Base-by-base conservation (phyloP, 1,140 invertebrate genomes). In the Drosophila lowei region DNA sequence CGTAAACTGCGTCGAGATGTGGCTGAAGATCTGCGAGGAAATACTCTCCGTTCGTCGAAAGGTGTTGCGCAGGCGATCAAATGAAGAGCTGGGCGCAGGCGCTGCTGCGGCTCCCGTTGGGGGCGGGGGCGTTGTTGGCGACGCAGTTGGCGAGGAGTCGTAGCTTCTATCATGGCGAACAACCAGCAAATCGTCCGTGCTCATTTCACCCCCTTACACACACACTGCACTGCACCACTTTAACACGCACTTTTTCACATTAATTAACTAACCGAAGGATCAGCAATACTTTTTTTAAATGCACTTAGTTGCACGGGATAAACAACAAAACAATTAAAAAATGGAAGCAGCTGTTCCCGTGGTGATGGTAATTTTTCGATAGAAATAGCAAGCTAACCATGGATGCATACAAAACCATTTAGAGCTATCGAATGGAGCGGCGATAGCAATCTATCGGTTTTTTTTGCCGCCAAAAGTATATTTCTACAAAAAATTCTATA, bases 1-100 rank as follows among this genome's bases (percentile, higher is more conserved):
- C 0, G 89, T 85, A 60, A 74, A 90, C 59, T 85, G 89, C 9
- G 86, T 90, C 18, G 67, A 90, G 16, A 88, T 89, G 18, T 88
- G 83, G 52, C 66, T 88, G 13, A 89, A 71, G 38, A 88, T 89
- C 53, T 91, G 83, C 6, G 89, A 86, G 0, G 90, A 83, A 9
- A 90, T 68, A 53, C 66, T 90, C 57, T 91, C 90, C 4, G 90
- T 90, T 7, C 90, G 89, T 3, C 88, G 74, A 15, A 91, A 86
- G 9, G 90, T 91, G 58, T 90, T 79, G 23, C 90, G 90, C 46
- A 91, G 60, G 50, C 77, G 80, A 70, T 86, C 88, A 11, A 91
- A 66, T 8, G 90, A 90, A 8, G 89, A 81, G 6, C 67, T 70
- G 3, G 83, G 72, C 58, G 83, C 71, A 63, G 61, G 46, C 64